phyloP scores from a whole-genome alignment of 92 coral and sea anemone genomes.

The Actinernus sp. region DNA sequence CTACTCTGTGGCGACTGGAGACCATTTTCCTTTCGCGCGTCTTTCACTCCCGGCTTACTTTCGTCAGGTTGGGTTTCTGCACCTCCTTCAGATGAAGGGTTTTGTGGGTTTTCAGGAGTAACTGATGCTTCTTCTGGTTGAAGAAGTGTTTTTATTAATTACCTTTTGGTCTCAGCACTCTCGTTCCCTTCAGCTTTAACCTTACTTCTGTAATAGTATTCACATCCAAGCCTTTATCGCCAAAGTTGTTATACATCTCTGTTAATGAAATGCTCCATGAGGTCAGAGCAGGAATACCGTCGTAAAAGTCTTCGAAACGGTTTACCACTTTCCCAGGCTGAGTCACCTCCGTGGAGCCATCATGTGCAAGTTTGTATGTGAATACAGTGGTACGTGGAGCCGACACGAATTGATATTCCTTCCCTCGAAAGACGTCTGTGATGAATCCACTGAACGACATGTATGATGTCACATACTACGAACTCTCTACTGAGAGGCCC shows the following conservation, averaged over 20 bases:
- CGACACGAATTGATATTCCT: constrained; percentile 14
- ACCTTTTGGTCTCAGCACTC: no score
- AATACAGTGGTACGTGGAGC: constrained; percentile 43
- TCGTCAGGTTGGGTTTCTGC: no score
- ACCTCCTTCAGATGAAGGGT: no score
- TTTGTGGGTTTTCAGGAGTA: no score
- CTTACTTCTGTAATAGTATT: constrained; percentile 7
- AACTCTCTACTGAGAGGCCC: constrained; percentile 7
- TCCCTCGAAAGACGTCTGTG: constrained; percentile 32
- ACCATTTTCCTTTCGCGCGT: no score
- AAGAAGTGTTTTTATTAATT: no score
- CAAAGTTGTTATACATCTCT: constrained; percentile 2
- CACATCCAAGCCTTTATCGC: constrained; percentile 19
- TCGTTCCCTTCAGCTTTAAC: constrained; percentile 39
- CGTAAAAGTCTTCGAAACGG: constrained; percentile 40
- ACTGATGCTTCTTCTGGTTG: no score
- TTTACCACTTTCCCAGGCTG: constrained; percentile 38
- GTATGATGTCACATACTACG: constrained; percentile 7
- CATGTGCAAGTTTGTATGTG: constrained; percentile 20
- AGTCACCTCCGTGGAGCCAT: constrained; percentile 8
- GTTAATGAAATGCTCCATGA: constrained; percentile 47
- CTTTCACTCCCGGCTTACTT: no score
- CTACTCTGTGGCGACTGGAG: no score
- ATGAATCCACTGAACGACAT: constrained; percentile 47
- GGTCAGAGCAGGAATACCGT: constrained; percentile 56